A percentile compares a stretch with the other conserved stretches of the same genome.
Conservation (phyloP, 1,140 invertebrate genomes). For the Drosophila orena region DNA sequence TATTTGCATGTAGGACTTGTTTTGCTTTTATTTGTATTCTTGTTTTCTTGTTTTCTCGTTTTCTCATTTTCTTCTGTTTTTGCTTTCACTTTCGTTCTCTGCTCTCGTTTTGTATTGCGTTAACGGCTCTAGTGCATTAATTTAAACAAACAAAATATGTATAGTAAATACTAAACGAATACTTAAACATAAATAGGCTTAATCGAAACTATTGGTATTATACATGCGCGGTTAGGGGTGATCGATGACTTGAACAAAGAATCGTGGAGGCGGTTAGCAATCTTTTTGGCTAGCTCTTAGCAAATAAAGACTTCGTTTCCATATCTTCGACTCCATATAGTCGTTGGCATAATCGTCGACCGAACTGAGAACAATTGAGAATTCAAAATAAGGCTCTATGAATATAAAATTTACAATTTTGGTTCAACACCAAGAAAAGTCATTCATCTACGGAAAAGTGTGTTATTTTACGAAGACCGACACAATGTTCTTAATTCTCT, state of each 20-base stretch:
- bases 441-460: no score
- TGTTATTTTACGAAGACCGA: not conserved
- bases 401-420: not conserved
- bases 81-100: slow-evolving; percentile 17
- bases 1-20: slow-evolving; percentile 83
- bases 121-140: slow-evolving; percentile 56
- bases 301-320: not conserved
- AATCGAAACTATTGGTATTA: slow-evolving; percentile 49
- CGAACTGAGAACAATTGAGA: not conserved
- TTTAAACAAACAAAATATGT: slow-evolving; percentile 59
- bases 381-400: not conserved
- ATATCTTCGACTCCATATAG: not conserved
- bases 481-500: not conserved
- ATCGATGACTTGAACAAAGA: slow-evolving; percentile 11
- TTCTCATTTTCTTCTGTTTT: slow-evolving; percentile 18
- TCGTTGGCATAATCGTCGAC: not conserved
- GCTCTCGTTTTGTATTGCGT: slow-evolving; percentile 33
- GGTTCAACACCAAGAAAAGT: not conserved
- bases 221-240: slow-evolving; percentile 26
- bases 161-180: slow-evolving; percentile 72
- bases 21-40: slow-evolving; percentile 45
- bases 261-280: not conserved
- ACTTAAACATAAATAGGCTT: slow-evolving; percentile 61
- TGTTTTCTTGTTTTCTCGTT: slow-evolving; percentile 5
- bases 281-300: slow-evolving; percentile 1